These are phyloP conservation scores for Trogon melanurus DNA, from an alignment of 2,113 vertebrate genomes.

Conservation along the genomic window DNA sequence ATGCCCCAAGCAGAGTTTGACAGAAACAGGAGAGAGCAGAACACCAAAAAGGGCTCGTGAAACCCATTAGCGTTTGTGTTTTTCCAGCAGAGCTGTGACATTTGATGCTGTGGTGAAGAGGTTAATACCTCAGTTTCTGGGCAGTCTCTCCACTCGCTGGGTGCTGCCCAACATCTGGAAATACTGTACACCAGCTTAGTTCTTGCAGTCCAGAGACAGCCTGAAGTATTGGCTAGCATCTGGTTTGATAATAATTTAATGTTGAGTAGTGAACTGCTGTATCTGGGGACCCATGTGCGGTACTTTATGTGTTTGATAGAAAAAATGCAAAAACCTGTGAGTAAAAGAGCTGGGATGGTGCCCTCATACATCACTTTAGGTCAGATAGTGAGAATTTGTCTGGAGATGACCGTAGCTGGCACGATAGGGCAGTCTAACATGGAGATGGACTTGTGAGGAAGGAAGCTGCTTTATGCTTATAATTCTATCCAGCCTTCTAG, in stretches of 20 bases:
- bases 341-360: not conserved
- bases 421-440: not conserved
- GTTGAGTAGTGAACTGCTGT: not conserved
- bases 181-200: not conserved
- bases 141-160: not conserved
- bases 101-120: not conserved
- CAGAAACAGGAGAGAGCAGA: not conserved
- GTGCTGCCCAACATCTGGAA: not conserved
- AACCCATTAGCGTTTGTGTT: not conserved
- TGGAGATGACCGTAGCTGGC: not conserved
- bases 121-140: not conserved
- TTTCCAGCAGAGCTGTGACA: not conserved
- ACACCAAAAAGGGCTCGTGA: not conserved
- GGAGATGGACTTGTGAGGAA: not conserved
- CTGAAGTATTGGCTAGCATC: not conserved
- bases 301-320: not conserved
- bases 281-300: not conserved
- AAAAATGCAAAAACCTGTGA: not conserved
- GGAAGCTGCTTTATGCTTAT: not conserved
- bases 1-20: not conserved
- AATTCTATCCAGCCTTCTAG: conserved; percentile 17
- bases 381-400: not conserved
- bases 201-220: not conserved
- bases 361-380: not conserved
- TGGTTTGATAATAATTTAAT: not conserved